A percentile compares a stretch with the other conserved stretches of the same genome.
These are phyloP conservation scores for Pollenia amentaria DNA, from an alignment of 2,888 invertebrate species.

Conservation along the genomic window DNA sequence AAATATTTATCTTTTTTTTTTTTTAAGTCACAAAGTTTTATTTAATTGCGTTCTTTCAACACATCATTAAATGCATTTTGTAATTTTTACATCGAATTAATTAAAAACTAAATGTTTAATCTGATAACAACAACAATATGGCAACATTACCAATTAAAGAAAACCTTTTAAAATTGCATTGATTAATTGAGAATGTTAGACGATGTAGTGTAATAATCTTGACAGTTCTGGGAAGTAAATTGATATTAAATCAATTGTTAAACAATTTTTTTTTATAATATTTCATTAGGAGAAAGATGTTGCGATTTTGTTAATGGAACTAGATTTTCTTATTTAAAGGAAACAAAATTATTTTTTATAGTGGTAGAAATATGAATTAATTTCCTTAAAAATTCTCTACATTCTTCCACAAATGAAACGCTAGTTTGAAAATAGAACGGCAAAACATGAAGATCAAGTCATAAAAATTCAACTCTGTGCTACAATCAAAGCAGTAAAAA, in stretches of 20 bases:
- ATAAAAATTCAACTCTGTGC: no score
- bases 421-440: no score
- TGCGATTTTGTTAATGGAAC: not conserved
- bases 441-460: no score
- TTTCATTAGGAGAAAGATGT: not conserved
- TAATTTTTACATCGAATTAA: not conserved
- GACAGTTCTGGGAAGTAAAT: not conserved
- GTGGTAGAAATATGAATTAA: no score
- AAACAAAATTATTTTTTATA: no score
- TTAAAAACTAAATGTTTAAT: constrained; percentile 20
- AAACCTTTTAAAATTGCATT: not conserved
- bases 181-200: not conserved
- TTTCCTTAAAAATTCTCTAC: no score
- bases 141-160: constrained; percentile 5
- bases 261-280: not conserved
- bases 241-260: not conserved
- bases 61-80: constrained; percentile 39
- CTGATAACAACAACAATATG: constrained; percentile 18
- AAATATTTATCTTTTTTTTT: constrained; percentile 7
- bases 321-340: no score
- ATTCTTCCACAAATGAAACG: no score
- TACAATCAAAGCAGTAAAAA: no score
- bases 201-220: not conserved
- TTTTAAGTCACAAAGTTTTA: constrained; percentile 10
- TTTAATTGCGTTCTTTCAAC: constrained; percentile 27